These are phyloP conservation scores for Sabatieria punctata DNA, from an alignment of 2,888 invertebrate genomes.

Conservation along the genomic window DNA sequence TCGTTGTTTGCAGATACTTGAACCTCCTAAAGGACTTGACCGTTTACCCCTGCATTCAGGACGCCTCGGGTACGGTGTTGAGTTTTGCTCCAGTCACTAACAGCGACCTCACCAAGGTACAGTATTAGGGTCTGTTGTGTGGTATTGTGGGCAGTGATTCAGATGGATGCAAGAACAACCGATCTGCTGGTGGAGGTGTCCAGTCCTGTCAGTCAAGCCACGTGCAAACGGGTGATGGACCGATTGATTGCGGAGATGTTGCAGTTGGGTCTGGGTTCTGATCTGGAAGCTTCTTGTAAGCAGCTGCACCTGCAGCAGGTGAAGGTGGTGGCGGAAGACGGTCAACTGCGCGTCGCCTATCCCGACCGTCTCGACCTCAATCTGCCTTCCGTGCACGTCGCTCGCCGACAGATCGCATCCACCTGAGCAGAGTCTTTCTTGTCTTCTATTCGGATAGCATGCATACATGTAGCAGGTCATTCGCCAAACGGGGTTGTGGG, in stretches of 20 bases:
- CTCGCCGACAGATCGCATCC: too few relatives aligned
- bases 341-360: neutral
- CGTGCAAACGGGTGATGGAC: neutral
- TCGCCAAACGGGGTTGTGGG: too few relatives aligned
- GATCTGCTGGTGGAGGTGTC: neutral
- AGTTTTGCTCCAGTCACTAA: conserved; percentile 75
- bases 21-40: conserved; percentile 57
- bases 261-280: neutral
- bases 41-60: conserved; percentile 53
- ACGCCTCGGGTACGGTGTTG: conserved; percentile 48
- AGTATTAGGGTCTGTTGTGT: too few relatives aligned
- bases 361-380: neutral
- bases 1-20: conserved; percentile 42
- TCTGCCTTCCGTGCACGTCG: too few relatives aligned
- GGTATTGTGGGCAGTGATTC: too few relatives aligned
- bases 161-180: neutral
- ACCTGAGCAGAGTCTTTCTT: too few relatives aligned
- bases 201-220: neutral
- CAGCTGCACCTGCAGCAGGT: too few relatives aligned
- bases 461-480: too few relatives aligned
- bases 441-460: too few relatives aligned
- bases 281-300: too few relatives aligned
- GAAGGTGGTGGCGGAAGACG: neutral
- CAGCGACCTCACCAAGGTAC: conserved; percentile 57
- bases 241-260: neutral